phyloP scores from a whole-genome alignment of 2,888 invertebrate species.

The Epistrophe grossulariae region DNA sequence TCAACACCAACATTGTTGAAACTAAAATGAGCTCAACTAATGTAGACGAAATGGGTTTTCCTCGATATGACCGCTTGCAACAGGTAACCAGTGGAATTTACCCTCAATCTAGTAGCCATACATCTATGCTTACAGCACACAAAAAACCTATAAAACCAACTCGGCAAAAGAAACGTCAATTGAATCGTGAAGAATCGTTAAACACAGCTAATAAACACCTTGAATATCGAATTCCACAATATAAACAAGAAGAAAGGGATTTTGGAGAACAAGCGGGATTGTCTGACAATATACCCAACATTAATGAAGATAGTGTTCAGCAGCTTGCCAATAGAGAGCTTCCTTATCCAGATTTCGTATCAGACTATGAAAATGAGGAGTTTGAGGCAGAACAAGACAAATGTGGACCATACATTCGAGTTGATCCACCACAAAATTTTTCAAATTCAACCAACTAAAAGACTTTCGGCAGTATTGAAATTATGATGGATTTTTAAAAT shows the following conservation, averaged over 20 bases:
- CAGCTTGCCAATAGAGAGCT: slow-evolving; percentile 82
- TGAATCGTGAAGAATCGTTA: slow-evolving; percentile 82
- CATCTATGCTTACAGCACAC: slow-evolving; percentile 78
- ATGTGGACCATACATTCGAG: slow-evolving; percentile 91
- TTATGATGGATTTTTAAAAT: not conserved
- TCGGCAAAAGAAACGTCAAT: slow-evolving; percentile 82
- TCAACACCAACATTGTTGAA: slow-evolving; percentile 85
- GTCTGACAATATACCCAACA: slow-evolving; percentile 82
- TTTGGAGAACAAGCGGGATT: slow-evolving; percentile 82
- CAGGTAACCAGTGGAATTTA: slow-evolving; percentile 84
- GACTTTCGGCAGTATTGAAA: not conserved
- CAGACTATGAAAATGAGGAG: slow-evolving; percentile 85
- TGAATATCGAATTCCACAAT: slow-evolving; percentile 78
- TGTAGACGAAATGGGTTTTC: slow-evolving; percentile 88
- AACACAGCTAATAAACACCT: slow-evolving; percentile 70
- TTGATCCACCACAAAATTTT: slow-evolving; percentile 91
- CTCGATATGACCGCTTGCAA: slow-evolving; percentile 86
- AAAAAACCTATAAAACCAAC: slow-evolving; percentile 84
- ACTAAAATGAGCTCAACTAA: slow-evolving; percentile 87
- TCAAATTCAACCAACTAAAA: slow-evolving; percentile 89
- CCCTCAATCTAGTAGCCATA: slow-evolving; percentile 69
- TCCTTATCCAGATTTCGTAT: slow-evolving; percentile 84
- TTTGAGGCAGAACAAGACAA: slow-evolving; percentile 88
- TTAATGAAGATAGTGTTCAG: slow-evolving; percentile 63
- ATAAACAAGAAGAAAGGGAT: slow-evolving; percentile 82